A percentile compares a stretch with the other conserved stretches of the same genome.
These are phyloP conservation scores for Yoshiicerus persimilis DNA, from an alignment of 1,140 invertebrate species.

Conservation along the genomic window DNA sequence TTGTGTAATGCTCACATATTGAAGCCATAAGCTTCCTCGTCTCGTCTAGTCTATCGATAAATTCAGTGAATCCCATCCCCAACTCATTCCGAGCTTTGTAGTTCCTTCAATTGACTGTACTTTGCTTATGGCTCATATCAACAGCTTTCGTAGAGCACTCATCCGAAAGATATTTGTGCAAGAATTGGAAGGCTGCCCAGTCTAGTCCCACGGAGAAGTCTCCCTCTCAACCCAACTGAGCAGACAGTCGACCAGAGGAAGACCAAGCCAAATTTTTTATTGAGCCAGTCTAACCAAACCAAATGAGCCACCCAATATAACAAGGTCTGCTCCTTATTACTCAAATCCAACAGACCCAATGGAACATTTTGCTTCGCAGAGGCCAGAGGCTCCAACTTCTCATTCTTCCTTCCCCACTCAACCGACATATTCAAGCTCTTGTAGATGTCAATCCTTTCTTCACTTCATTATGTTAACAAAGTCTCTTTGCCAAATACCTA, in stretches of 20 bases:
- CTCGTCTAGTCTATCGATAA: not conserved
- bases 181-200: not conserved
- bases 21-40: not conserved
- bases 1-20: not conserved
- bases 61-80: not conserved
- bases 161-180: constrained; percentile 24
- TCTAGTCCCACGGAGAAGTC: not conserved
- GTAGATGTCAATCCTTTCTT: not conserved
- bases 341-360: not conserved
- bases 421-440: not conserved
- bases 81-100: constrained; percentile 7
- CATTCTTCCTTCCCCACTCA: not conserved
- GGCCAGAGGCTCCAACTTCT: not conserved
- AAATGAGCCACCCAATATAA: not conserved
- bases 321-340: not conserved
- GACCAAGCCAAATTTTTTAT: not conserved
- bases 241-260: not conserved
- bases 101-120: constrained; percentile 17
- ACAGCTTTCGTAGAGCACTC: constrained; percentile 24
- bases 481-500: not conserved
- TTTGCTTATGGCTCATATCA: constrained; percentile 23
- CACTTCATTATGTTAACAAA: not conserved
- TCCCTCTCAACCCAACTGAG: not conserved
- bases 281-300: not conserved
- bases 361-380: not conserved